Conservation (phyloP, 2,797 vertebrate species). For the Streptopelia turtur region DNA sequence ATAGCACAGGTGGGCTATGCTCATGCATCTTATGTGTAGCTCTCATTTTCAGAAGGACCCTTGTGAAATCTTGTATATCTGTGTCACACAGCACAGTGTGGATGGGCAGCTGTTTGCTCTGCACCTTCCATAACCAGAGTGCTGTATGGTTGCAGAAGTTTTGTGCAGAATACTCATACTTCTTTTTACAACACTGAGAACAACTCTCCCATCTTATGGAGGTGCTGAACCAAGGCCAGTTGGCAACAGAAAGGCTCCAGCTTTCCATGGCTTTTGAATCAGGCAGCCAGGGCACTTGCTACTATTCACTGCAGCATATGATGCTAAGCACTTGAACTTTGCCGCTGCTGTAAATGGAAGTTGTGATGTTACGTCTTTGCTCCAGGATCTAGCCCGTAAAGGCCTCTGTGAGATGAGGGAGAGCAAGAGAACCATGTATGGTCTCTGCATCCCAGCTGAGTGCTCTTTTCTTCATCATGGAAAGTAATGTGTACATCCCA, state of each 20-base stretch:
- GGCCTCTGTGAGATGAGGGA: not conserved
- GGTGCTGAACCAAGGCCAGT: not conserved
- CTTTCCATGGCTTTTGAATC: not conserved
- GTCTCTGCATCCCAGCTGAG: not conserved
- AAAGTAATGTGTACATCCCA: not conserved
- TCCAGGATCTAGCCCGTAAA: not conserved
- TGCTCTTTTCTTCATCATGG: slow-evolving; percentile 26
- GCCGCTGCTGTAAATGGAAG: slow-evolving; percentile 60
- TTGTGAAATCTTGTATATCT: not conserved
- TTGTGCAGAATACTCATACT: not conserved
- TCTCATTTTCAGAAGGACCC: not conserved
- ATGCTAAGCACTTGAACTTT: not conserved
- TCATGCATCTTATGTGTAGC: fast-evolving
- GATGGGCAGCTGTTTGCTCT: not conserved
- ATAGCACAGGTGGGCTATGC: not conserved
- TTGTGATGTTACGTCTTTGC: not conserved
- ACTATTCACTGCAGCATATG: not conserved
- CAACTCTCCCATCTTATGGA: not conserved
- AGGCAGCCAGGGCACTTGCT: not conserved
- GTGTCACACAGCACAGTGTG: not conserved
- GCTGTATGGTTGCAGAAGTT: not conserved
- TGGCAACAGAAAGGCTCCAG: not conserved
- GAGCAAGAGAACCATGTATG: slow-evolving; percentile 43
- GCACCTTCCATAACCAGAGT: not conserved
- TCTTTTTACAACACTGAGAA: not conserved